Evolutionary conservation across 1,140 invertebrate genomes (phyloP).

Genomic region (Ooceraea biroi): DNA sequence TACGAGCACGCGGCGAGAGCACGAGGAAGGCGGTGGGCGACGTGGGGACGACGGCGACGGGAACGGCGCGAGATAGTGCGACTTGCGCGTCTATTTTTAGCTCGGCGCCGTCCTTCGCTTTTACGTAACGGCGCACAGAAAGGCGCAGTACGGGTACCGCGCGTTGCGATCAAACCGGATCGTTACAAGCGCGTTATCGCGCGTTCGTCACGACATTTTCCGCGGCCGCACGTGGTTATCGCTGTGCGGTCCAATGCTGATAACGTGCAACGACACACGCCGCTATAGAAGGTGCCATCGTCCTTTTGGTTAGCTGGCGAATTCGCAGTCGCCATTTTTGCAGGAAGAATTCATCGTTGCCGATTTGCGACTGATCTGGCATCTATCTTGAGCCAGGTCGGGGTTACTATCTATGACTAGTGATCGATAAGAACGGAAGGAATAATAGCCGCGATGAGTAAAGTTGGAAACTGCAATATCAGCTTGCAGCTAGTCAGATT

Average conservation of each 20-base stretch:
- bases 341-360: slow-evolving; percentile 57
- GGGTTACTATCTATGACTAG: neutral
- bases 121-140: slow-evolving; percentile 78
- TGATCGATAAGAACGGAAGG: neutral
- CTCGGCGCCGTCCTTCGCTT: slow-evolving; percentile 79
- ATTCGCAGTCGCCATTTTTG: slow-evolving; percentile 55
- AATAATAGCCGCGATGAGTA: too few species aligned
- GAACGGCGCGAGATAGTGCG: slow-evolving; percentile 75
- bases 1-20: neutral
- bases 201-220: neutral
- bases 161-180: slow-evolving; percentile 39
- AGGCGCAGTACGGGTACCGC: slow-evolving; percentile 48
- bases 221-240: neutral
- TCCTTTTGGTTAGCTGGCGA: slow-evolving; percentile 40
- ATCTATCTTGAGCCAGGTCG: slow-evolving; percentile 9
- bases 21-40: slow-evolving; percentile 28
- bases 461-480: neutral
- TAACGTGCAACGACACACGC: neutral
- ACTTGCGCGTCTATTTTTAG: slow-evolving; percentile 80
- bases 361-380: slow-evolving; percentile 32
- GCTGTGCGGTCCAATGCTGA: neutral
- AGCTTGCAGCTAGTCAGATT: neutral
- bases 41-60: slow-evolving; percentile 56
- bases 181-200: slow-evolving; percentile 1
- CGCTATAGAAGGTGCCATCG: slow-evolving; percentile 4